A percentile compares a stretch with the other conserved stretches of the same genome.
Conservation (phyloP, 23 tunicate species). For the Ascidia mentula region DNA sequence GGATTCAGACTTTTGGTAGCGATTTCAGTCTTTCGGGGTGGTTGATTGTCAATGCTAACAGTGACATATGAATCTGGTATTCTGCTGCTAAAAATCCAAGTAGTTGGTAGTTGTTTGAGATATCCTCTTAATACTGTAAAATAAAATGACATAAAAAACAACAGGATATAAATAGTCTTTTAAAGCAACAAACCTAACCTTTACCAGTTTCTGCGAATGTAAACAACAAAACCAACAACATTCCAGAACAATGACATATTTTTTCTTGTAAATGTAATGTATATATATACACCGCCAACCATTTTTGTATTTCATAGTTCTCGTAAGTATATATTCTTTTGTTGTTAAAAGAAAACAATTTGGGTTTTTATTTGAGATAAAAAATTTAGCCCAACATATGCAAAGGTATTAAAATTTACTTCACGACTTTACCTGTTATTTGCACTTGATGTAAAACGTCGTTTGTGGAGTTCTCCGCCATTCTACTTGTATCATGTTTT, state of each 20-base stretch:
- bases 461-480: slow-evolving; percentile 12
- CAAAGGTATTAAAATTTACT: background rate
- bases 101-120: slow-evolving; percentile 29
- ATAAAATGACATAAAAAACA: background rate
- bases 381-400: background rate
- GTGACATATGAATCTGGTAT: slow-evolving; percentile 79
- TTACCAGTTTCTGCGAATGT: no score
- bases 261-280: no score
- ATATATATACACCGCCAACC: no score
- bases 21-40: slow-evolving; percentile 70
- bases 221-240: no score
- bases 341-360: no score
- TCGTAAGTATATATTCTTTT: no score
- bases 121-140: slow-evolving; percentile 50
- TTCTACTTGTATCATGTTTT: slow-evolving; percentile 1
- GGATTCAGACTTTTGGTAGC: slow-evolving; percentile 60
- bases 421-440: slow-evolving; percentile 22
- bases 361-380: no score
- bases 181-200: no score
- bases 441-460: slow-evolving; percentile 22
- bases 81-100: slow-evolving; percentile 48
- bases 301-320: no score
- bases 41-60: slow-evolving; percentile 62
- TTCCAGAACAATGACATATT: no score
- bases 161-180: no score